Percentiles rank a stretch among this genome's conserved stretches.
phyloP scores from a whole-genome alignment of 2,797 vertebrate genomes.

The Argya squamiceps region DNA sequence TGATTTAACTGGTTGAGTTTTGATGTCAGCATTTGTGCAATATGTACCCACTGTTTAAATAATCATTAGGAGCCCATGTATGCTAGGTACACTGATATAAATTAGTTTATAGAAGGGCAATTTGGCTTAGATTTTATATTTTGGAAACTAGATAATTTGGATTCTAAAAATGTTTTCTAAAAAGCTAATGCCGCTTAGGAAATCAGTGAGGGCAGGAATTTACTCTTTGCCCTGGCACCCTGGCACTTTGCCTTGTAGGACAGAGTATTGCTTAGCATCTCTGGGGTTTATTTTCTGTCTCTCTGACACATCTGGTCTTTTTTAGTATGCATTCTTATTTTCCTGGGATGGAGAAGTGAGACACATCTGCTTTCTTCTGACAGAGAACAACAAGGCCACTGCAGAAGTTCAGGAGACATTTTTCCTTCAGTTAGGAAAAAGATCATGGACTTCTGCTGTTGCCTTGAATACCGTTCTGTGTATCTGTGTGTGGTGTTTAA shows the following conservation, averaged over 20 bases:
- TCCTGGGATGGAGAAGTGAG: background rate
- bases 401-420: background rate
- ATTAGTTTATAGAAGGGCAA: background rate
- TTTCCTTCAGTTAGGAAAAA: background rate
- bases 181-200: background rate
- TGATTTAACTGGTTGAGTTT: background rate
- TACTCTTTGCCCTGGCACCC: background rate
- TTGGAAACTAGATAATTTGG: background rate
- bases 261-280: background rate
- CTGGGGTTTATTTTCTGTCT: background rate
- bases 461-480: background rate
- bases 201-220: background rate
- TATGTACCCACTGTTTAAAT: background rate
- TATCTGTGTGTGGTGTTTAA: background rate
- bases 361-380: background rate
- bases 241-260: background rate
- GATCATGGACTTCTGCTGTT: background rate
- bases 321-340: background rate
- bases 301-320: background rate
- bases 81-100: background rate
- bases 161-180: background rate
- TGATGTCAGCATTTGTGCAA: background rate
- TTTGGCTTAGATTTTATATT: background rate
- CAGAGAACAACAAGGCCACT: background rate
- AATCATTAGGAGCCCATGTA: background rate